Conservation (phyloP, 2,888 invertebrate genomes). For the Heteromyza rotundicornis region DNA sequence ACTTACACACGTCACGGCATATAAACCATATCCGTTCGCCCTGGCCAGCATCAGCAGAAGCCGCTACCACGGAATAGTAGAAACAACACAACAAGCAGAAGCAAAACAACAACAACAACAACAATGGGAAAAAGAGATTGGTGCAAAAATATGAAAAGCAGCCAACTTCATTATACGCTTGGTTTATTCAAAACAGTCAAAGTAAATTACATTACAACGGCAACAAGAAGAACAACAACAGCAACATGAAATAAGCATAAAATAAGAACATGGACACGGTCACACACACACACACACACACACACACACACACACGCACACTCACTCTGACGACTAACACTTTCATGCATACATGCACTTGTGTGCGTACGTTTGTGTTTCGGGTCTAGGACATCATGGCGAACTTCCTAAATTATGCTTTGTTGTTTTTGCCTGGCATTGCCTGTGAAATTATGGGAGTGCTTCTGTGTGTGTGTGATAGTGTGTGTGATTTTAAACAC, state of each 20-base stretch:
- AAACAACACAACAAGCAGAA: background rate
- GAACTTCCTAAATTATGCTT: too few species aligned
- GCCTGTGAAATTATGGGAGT: too few species aligned
- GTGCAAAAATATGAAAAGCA: slow-evolving; percentile 15
- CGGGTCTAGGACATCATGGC: too few species aligned
- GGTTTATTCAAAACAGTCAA: slow-evolving; percentile 25
- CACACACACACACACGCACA: background rate
- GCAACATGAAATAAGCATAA: background rate
- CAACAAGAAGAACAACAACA: background rate
- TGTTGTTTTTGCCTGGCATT: too few species aligned
- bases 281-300: background rate
- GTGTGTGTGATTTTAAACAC: too few species aligned
- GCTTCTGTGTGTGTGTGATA: too few species aligned
- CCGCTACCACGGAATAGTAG: background rate
- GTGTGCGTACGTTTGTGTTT: too few species aligned
- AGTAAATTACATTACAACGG: slow-evolving; percentile 25
- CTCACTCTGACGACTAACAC: too few species aligned
- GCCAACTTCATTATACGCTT: slow-evolving; percentile 27
- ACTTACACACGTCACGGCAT: background rate
- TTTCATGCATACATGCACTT: too few species aligned
- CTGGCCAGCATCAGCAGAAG: background rate
- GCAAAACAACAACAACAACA: background rate
- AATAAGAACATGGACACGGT: slow-evolving; percentile 13
- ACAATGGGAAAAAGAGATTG: too few species aligned
- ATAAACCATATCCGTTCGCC: too few species aligned